phyloP scores from a whole-genome alignment of 2,797 vertebrate genomes.

The Merluccius polli region DNA sequence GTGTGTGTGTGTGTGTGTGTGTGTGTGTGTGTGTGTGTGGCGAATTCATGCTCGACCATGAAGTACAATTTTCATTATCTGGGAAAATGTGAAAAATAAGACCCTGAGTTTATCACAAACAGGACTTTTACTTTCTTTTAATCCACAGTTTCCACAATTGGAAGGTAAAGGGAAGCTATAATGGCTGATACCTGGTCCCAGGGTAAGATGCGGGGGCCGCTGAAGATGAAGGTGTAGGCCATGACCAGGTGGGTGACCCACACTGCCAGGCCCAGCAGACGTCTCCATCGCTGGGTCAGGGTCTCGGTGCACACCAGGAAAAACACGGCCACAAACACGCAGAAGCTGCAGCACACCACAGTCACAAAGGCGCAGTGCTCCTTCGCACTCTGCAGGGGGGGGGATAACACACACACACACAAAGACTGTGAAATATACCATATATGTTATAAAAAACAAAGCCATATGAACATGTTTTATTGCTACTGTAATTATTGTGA shows the following conservation, averaged over 20 bases:
- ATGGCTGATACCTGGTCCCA: constrained; percentile 86
- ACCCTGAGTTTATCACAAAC: too few species aligned
- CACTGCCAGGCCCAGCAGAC: constrained; percentile 74
- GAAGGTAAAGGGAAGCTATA: neutral
- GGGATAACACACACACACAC: constrained; percentile 18
- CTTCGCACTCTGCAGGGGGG: constrained; percentile 49
- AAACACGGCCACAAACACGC: constrained; percentile 80
- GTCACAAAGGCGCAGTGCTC: constrained; percentile 74
- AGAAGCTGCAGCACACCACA: constrained; percentile 76
- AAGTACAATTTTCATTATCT: neutral
- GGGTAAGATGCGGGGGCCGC: constrained; percentile 50
- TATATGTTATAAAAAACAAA: too few species aligned
- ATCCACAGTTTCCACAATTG: neutral
- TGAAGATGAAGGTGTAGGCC: constrained; percentile 84
- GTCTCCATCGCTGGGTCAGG: constrained; percentile 81
- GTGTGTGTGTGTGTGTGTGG: neutral
- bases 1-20: neutral
- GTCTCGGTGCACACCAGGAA: constrained; percentile 82
- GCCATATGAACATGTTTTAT: too few species aligned
- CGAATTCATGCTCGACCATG: too few species aligned
- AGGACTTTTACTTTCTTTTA: neutral
- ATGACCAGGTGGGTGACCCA: constrained; percentile 86
- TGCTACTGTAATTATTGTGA: too few species aligned
- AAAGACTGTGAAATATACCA: too few species aligned
- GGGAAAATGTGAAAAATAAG: neutral